phyloP scores from a whole-genome alignment of 2,797 vertebrate species.

The Rhinoraja longicauda region DNA sequence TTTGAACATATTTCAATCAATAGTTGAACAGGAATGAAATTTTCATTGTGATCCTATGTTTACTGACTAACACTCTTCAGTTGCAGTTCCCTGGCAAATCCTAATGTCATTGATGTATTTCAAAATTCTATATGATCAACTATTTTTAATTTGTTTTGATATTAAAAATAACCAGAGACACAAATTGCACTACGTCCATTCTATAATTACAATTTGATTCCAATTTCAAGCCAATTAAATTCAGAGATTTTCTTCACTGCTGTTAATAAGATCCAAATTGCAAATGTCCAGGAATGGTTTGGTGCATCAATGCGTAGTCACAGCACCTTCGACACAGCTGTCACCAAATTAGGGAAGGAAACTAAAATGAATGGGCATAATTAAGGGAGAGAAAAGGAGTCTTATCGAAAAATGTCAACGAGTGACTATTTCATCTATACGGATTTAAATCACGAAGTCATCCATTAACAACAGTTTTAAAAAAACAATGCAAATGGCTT shows the following conservation, averaged over 20 bases:
- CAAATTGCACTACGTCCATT: conserved; percentile 49
- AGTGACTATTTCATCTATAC: conserved; percentile 52
- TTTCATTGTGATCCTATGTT: conserved; percentile 4
- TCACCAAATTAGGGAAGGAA: conserved; percentile 55
- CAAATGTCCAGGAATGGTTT: conserved; percentile 48
- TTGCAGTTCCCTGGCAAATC: conserved; percentile 1
- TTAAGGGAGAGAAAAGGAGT: conserved; percentile 53
- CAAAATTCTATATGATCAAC: conserved; percentile 40
- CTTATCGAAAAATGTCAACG: conserved; percentile 48
- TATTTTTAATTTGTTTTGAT: conserved; percentile 46
- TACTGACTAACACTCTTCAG: conserved; percentile 21
- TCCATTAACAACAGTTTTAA: conserved; percentile 42
- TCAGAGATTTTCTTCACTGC: conserved; percentile 45
- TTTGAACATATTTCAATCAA: neutral
- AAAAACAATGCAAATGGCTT: conserved; percentile 50
- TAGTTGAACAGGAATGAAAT: conserved; percentile 7
- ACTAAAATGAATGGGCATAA: conserved; percentile 53
- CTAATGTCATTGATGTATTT: neutral
- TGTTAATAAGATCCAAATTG: conserved; percentile 56
- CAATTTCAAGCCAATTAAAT: conserved; percentile 58
- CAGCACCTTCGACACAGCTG: conserved; percentile 52
- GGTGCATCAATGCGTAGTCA: conserved; percentile 52
- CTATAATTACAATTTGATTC: conserved; percentile 58
- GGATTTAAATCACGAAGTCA: conserved; percentile 45
- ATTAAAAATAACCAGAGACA: conserved; percentile 47